These are phyloP conservation scores for Phylloscopus whistleri DNA, from an alignment of 2,113 vertebrate genomes.

Conservation along the genomic window DNA sequence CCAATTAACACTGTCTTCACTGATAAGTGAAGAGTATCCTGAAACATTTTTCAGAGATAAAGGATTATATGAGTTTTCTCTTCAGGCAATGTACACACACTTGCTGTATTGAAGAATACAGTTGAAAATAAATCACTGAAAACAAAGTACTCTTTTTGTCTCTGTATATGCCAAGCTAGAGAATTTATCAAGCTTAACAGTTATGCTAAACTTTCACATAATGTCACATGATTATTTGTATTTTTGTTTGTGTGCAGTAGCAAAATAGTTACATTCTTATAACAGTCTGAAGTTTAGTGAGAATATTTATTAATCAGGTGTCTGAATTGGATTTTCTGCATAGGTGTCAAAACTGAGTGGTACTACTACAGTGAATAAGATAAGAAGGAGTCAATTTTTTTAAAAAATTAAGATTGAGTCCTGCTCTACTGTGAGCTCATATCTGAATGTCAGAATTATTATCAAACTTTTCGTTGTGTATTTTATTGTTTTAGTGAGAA, in stretches of 20 bases:
- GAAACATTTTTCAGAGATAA: background rate
- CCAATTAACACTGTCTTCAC: background rate
- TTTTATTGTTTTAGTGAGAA: background rate
- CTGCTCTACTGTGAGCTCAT: background rate
- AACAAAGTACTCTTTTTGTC: background rate
- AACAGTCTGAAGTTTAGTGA: background rate
- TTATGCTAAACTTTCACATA: background rate
- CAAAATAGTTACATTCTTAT: background rate
- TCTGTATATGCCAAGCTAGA: background rate
- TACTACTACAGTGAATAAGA: background rate
- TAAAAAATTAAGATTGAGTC: background rate
- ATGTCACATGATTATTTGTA: background rate
- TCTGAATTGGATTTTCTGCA: background rate
- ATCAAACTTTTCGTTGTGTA: background rate
- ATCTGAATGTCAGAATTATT: background rate
- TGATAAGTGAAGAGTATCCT: background rate
- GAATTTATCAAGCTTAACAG: background rate
- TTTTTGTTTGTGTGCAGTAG: background rate
- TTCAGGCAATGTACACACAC: background rate
- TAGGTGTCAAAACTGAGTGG: background rate
- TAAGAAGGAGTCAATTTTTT: background rate
- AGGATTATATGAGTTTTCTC: background rate
- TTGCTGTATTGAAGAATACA: background rate
- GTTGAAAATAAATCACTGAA: background rate
- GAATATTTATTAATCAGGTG: background rate